Conservation (phyloP, 2,888 invertebrate genomes). For the Melikaiella ostensackeni region DNA sequence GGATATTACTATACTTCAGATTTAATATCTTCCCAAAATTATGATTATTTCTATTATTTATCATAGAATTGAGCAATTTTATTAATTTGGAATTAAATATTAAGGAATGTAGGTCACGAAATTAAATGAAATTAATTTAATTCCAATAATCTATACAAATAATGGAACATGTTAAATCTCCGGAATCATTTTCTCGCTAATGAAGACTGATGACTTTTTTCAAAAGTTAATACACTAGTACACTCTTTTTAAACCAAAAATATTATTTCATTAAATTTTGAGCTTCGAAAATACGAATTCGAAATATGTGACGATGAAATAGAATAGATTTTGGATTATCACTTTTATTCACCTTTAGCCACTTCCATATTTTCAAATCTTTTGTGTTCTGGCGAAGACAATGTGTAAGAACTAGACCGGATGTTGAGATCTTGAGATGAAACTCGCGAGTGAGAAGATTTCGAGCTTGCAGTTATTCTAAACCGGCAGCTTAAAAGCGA, state of each 20-base stretch:
- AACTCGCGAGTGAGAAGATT: slow-evolving; percentile 65
- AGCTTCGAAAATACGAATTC: no score
- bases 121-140: no score
- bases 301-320: no score
- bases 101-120: not conserved
- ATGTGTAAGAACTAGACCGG: slow-evolving; percentile 23
- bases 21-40: no score
- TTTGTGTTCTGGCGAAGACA: slow-evolving; percentile 24
- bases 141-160: no score
- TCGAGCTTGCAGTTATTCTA: slow-evolving; percentile 70
- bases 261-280: no score
- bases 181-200: no score
- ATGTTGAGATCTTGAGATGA: slow-evolving; percentile 57
- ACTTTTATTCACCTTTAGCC: slow-evolving; percentile 65
- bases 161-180: no score
- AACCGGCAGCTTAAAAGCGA: slow-evolving; percentile 58
- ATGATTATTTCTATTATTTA: not conserved
- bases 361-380: slow-evolving; percentile 62
- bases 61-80: not conserved
- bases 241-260: no score
- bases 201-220: no score
- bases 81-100: not conserved
- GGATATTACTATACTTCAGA: not conserved
- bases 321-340: no score
- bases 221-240: no score